Conservation (phyloP, 23 tunicate genomes). For the Styela clava region DNA sequence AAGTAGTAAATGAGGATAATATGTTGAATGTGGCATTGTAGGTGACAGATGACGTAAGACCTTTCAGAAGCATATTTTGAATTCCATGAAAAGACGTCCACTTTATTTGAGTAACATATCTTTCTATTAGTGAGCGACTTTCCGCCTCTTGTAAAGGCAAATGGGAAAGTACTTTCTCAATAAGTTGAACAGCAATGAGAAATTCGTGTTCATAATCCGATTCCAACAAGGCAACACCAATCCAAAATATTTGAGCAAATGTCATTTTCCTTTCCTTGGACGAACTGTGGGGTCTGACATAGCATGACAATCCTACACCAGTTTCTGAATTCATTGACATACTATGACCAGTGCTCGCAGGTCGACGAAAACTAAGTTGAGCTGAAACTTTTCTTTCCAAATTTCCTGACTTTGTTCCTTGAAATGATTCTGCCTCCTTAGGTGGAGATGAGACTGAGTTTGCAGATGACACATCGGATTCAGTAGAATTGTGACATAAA, state of each 20-base stretch:
- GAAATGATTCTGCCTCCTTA: not conserved
- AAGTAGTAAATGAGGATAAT: constrained; percentile 44
- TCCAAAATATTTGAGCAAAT: constrained; percentile 61
- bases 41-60: constrained; percentile 52
- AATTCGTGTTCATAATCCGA: constrained; percentile 89
- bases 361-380: too few species aligned
- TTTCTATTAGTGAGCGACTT: constrained; percentile 32
- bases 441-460: not conserved
- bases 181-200: constrained; percentile 53
- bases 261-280: not conserved
- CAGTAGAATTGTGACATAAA: not conserved
- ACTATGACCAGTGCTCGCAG: not conserved
- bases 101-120: constrained; percentile 50
- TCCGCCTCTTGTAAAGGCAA: constrained; percentile 34
- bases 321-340: not conserved
- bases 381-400: not conserved
- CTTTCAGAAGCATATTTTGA: constrained; percentile 64
- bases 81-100: constrained; percentile 62
- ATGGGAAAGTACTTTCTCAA: constrained; percentile 32
- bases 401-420: not conserved
- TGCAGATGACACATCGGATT: not conserved
- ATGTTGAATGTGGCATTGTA: constrained; percentile 41
- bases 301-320: not conserved
- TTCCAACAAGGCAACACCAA: constrained; percentile 60
- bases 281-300: not conserved